A percentile compares a stretch with the other conserved stretches of the same genome.
These are phyloP conservation scores for Drosophila lacicola DNA, from an alignment of 2,888 invertebrate species.

Conservation along the genomic window DNA sequence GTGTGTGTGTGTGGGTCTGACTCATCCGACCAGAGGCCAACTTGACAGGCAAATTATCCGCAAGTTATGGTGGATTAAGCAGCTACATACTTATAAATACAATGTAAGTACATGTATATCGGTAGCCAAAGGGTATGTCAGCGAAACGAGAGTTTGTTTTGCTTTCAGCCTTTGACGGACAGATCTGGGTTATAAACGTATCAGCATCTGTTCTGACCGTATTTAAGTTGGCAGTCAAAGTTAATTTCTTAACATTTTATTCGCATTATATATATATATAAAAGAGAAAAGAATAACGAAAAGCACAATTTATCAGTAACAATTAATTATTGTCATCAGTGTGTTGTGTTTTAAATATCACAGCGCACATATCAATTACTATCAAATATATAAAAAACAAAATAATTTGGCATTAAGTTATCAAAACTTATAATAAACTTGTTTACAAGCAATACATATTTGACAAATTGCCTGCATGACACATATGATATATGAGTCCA, in stretches of 20 bases:
- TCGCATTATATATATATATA: background rate
- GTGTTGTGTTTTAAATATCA: background rate
- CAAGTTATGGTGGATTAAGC: slow-evolving; percentile 50
- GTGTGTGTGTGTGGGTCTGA: slow-evolving; percentile 10
- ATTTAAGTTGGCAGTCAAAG: slow-evolving; percentile 7
- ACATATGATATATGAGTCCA: too few relatives aligned
- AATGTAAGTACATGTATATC: slow-evolving; percentile 22
- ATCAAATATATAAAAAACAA: background rate
- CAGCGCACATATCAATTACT: background rate
- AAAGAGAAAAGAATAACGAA: slow-evolving; percentile 2
- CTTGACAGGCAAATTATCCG: slow-evolving; percentile 56
- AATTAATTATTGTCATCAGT: background rate
- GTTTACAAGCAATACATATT: too few relatives aligned
- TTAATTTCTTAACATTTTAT: slow-evolving; percentile 20
- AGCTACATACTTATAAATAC: slow-evolving; percentile 19
- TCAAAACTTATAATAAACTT: too few relatives aligned
- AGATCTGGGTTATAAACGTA: slow-evolving; percentile 58
- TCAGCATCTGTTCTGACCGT: slow-evolving; percentile 23
- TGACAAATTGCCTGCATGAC: too few relatives aligned
- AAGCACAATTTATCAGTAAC: background rate
- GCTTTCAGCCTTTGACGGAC: slow-evolving; percentile 55
- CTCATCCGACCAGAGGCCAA: slow-evolving; percentile 26
- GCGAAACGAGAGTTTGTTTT: slow-evolving; percentile 26
- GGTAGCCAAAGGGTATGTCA: slow-evolving; percentile 53
- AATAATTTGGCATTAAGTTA: background rate